Conservation (phyloP, 2,797 vertebrate genomes). For the Leuciscus waleckii region DNA sequence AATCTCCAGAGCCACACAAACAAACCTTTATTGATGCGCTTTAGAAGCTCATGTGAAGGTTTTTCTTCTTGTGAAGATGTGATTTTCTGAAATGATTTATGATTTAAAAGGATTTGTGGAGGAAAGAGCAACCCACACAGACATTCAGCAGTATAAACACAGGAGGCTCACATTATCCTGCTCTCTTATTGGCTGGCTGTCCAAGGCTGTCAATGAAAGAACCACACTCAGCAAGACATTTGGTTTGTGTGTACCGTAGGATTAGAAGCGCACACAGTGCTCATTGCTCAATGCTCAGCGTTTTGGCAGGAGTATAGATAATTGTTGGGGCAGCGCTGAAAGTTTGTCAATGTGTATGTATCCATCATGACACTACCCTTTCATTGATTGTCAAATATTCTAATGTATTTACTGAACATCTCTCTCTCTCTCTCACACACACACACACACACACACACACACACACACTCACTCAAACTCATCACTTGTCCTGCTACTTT, state of each 20-base stretch:
- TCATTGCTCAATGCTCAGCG: background rate
- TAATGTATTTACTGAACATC: background rate
- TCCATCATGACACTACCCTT: background rate
- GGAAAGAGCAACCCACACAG: background rate
- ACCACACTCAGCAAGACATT: constrained; percentile 9
- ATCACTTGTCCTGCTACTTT: background rate
- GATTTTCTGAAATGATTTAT: background rate
- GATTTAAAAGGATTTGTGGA: constrained; percentile 5
- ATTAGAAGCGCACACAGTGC: background rate
- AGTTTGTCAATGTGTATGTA: background rate
- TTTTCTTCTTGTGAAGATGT: background rate
- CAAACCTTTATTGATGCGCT: background rate
- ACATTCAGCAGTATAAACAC: constrained; percentile 14
- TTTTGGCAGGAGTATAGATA: background rate
- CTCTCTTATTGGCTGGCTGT: background rate
- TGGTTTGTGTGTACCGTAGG: background rate
- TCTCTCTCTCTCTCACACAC: background rate
- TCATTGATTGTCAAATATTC: background rate
- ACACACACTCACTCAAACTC: background rate
- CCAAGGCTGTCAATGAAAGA: background rate
- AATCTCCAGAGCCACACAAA: background rate
- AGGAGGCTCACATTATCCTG: constrained; percentile 1
- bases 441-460: background rate
- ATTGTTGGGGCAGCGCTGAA: background rate
- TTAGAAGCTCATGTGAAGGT: background rate